Conservation (phyloP, 1,140 invertebrate species). For the Ruditapes philippinarum region DNA sequence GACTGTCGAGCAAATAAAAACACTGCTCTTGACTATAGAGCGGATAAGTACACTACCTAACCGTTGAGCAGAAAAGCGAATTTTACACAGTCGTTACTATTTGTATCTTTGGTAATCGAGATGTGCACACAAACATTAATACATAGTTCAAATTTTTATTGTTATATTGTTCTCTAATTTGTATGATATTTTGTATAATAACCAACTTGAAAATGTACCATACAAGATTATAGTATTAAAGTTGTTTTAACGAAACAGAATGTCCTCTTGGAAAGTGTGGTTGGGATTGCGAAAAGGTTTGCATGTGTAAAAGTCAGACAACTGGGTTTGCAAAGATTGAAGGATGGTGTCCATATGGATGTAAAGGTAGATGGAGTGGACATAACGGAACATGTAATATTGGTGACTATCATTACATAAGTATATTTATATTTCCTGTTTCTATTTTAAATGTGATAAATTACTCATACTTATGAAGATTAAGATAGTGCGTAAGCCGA, state of each 20-base stretch:
- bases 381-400: neutral
- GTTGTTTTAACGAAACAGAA: neutral
- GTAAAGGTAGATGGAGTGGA: neutral
- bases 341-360: neutral
- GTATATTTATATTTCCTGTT: neutral
- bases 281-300: neutral
- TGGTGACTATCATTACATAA: neutral
- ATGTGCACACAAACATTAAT: too few relatives aligned
- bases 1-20: too few relatives aligned
- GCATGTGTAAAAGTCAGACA: neutral
- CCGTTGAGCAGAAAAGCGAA: too few relatives aligned
- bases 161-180: too few relatives aligned
- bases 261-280: conserved; percentile 1
- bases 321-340: neutral
- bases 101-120: too few relatives aligned
- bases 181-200: too few relatives aligned
- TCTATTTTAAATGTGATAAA: neutral
- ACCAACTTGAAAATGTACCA: too few relatives aligned
- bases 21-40: too few relatives aligned
- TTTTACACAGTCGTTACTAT: too few relatives aligned
- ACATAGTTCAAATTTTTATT: too few relatives aligned
- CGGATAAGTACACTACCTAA: too few relatives aligned
- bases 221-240: too few relatives aligned
- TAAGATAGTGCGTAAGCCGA: neutral
- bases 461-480: neutral